Evolutionary conservation across 2,113 vertebrate genomes (phyloP), one percentile per base, ranked within the genome.

Genomic region (Theropithecus gelada): DNA sequence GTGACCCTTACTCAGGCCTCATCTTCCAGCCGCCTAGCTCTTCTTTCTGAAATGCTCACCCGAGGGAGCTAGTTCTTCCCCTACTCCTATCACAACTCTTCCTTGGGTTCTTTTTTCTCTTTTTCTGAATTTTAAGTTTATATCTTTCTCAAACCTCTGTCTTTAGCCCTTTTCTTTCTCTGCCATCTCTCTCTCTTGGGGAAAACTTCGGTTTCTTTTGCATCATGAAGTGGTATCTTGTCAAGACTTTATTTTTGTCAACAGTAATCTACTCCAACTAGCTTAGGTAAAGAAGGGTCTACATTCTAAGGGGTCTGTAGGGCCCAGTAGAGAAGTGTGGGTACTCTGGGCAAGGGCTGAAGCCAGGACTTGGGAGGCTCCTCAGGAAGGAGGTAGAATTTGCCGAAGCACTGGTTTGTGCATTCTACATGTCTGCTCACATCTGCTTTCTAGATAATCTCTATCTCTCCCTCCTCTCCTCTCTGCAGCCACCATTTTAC

Each of bases 111-210:
- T 73, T 40, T 52, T 32, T 38, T 9, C 68, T 25, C 43, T 70
- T 87, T 73, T 13, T 4, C 18, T 72, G 43, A 32, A 61, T 92
- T 92, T 40, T 94, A 83, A 79, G 79, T n/a, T 43, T 84, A n/a
- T 87, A 32, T 90, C 43, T 96, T 79, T 43, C 32, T 43, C 57
- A 94, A 73, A 45, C 55, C 22, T 93, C 78, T 86, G 68, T 93
- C 59, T 72, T 85, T 82, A 88, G 12, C 38, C 6, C 17, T 89
- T 96, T 76, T 82, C n/a, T 92, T 68, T 81, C 18, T 55, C 25
- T 90, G 8, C 18, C 48, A 27, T 94, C 18, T 23, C 11, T 30
- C 27, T 61, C n/a, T 89, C 23, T 75, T 82, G 76, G 16, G 57
- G 90, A 8, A 93, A 88, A 61, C 3, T 75, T 96, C 43, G 1